These are phyloP conservation scores for Philopotamus ludificatus DNA, from an alignment of 1,140 invertebrate genomes.

Conservation along the genomic window DNA sequence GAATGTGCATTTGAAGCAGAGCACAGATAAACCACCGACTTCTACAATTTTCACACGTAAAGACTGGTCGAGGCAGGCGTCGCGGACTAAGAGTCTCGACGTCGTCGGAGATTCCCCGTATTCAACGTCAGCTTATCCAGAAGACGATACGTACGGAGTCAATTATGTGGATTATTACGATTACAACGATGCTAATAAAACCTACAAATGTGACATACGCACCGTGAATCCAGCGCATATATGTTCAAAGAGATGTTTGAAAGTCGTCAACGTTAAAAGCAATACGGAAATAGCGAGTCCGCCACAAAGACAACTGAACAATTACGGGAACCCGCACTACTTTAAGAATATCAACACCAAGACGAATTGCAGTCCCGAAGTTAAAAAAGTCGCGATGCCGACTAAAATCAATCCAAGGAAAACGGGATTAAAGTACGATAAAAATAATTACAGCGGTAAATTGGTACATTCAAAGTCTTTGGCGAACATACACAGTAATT, in stretches of 20 bases:
- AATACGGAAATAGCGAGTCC: neutral
- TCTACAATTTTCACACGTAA: conserved; percentile 58
- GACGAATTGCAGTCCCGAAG: neutral
- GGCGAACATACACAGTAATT: conserved; percentile 54
- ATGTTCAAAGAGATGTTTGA: conserved; percentile 49
- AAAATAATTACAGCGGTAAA: conserved; percentile 42
- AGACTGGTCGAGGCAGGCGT: conserved; percentile 58
- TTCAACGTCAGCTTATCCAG: conserved; percentile 19
- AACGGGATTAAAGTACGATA: conserved; percentile 50
- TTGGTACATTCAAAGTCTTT: conserved; percentile 54
- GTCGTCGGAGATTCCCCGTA: conserved; percentile 43
- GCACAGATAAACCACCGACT: conserved; percentile 46
- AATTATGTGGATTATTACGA: neutral
- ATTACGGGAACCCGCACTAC: conserved; percentile 46
- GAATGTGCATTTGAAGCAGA: neutral
- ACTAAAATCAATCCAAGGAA: conserved; percentile 41
- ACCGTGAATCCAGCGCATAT: conserved; percentile 53
- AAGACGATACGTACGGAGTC: neutral
- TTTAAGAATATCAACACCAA: neutral
- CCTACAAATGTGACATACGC: conserved; percentile 49
- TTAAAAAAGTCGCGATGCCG: conserved; percentile 11
- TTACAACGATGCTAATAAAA: conserved; percentile 28
- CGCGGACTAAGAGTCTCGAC: conserved; percentile 56
- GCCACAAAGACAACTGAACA: conserved; percentile 29
- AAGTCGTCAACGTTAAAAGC: neutral